Conservation (phyloP, 2,113 vertebrate species). For the Dicaeum eximium region DNA sequence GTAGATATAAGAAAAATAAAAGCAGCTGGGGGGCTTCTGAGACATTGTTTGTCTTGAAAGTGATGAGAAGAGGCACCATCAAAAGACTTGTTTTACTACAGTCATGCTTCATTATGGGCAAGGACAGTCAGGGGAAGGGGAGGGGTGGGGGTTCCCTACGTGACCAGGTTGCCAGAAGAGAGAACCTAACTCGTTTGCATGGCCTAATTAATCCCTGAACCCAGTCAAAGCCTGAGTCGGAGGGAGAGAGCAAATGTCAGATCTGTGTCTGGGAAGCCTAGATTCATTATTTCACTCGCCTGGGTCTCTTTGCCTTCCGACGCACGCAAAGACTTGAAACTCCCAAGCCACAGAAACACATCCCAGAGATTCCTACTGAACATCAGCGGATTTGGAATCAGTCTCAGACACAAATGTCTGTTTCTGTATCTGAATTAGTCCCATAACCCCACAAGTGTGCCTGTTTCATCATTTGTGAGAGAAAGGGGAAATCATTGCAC, state of each 20-base stretch:
- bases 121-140: constrained; percentile 26
- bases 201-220: constrained; percentile 46
- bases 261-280: constrained; percentile 28
- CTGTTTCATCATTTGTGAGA: background rate
- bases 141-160: constrained; percentile 28
- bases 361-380: background rate
- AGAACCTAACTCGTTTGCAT: constrained; percentile 45
- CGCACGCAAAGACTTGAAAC: background rate
- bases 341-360: background rate
- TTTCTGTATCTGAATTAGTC: constrained; percentile 27
- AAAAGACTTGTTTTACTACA: constrained; percentile 75
- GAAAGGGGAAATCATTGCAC: background rate
- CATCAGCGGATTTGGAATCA: constrained; percentile 8
- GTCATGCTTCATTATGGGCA: constrained; percentile 76
- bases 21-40: constrained; percentile 65
- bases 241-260: constrained; percentile 44
- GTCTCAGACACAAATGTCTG: background rate
- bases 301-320: constrained; percentile 31
- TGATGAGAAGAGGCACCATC: constrained; percentile 66
- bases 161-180: constrained; percentile 60
- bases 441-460: background rate
- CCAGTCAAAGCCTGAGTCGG: constrained; percentile 37
- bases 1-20: constrained; percentile 79
- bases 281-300: constrained; percentile 33
- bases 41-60: constrained; percentile 75